Conservation (phyloP, 2,888 invertebrate genomes). For the Papilio protenor region DNA sequence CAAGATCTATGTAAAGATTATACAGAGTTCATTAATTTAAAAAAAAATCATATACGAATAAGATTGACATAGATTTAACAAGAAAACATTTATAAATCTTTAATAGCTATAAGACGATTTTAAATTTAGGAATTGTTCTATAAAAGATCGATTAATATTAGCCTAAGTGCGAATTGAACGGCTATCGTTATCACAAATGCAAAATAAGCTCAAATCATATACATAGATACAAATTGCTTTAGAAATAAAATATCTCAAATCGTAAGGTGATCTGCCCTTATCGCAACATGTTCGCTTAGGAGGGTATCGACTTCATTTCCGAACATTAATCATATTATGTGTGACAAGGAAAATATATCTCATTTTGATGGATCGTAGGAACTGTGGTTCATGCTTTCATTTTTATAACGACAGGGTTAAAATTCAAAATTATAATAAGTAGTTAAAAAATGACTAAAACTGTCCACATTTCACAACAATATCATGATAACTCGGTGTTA, state of each 20-base stretch:
- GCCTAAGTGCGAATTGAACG: neutral
- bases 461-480: neutral
- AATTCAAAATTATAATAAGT: neutral
- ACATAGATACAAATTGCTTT: neutral
- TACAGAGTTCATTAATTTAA: neutral
- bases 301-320: slow-evolving; percentile 83
- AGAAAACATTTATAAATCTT: neutral
- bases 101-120: neutral
- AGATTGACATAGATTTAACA: neutral
- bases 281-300: slow-evolving; percentile 64
- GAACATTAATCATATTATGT: slow-evolving; percentile 77
- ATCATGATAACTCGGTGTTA: no score
- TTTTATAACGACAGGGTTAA: slow-evolving; percentile 2
- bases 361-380: slow-evolving; percentile 80
- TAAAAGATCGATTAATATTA: neutral
- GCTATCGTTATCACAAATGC: neutral
- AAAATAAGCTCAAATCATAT: neutral
- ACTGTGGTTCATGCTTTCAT: slow-evolving; percentile 8
- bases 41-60: no score
- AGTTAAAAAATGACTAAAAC: neutral
- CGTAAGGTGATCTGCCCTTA: slow-evolving; percentile 39
- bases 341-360: slow-evolving; percentile 79
- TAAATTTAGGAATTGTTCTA: neutral
- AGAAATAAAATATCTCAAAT: slow-evolving; percentile 14
- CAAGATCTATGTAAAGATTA: neutral